Base-by-base conservation (phyloP, 2,113 vertebrate genomes). In the Salvelinus fontinalis region DNA sequence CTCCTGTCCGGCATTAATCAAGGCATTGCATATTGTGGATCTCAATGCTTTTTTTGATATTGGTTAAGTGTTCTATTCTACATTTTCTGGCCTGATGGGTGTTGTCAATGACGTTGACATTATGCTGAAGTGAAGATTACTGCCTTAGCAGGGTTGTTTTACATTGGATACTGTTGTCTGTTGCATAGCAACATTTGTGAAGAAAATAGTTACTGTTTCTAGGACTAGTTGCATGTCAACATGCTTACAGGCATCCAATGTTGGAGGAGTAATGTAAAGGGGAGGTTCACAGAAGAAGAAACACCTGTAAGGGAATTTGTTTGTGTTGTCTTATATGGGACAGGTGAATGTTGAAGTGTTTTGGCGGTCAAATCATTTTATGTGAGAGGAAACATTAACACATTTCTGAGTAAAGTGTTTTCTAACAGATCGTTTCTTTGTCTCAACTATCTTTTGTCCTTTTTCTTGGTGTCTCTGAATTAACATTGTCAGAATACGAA, bases 361-460 rank as follows among this genome's bases (percentile, higher is more conserved):
- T 44, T 76, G 84, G 85, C 67, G 20, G 73, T 78, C 76, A 87
- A 87, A 85, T 85, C 67, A 85, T 85, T 85, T 85, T 75, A 83
- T 89, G 89, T 91, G 83, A 88, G 59, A 88, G 82, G 84, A 79
- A 81, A 39, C 83, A 73, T 34, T 89, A 77, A 66, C 39, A 26
- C 86, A 92, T 89, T 89, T 90, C 85, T 89, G 83, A 91, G 84
- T 91, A 92, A 89, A 91, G 87, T 90, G 86, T 91, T 92, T 91
- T 91, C 69, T 86, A 87, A 89, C 83, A 22, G 57, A 85, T 31
- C 39, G 73, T 64, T 5, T 11, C 27, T 73, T 49, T 74, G 82
- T 78, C 31, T 87, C 74, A 54, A 3, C 64, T 80, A 12, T 73
- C 71, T 57, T 5, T 1, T 51, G 69, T 27, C 24, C 24, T 1